Evolutionary conservation across 2,888 invertebrate species (phyloP), one percentile per base, ranked within the genome.

Genomic region (Pyrrhosoma nymphula): DNA sequence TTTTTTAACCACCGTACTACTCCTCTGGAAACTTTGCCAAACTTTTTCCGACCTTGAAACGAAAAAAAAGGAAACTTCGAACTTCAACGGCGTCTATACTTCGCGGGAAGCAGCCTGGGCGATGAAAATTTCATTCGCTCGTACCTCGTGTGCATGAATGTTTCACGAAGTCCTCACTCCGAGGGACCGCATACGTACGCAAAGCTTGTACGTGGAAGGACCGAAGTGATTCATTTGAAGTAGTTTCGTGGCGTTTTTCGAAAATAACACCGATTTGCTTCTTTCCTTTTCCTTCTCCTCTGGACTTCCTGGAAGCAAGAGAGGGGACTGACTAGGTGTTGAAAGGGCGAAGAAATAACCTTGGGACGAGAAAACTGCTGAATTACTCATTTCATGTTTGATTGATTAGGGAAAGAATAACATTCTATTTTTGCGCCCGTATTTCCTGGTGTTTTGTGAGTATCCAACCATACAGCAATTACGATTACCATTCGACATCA

Each of bases 21-120:
- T 26, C 14, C 82, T 82, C 82, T 26, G 14, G 35, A 82, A 82
- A 82, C 30, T 82, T 35, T 82, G 8, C 35, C 35, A 35, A 82
- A 82, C 82, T 82, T 14, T 82, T 82, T 35, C 30, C 82, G 82
- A 82, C 82, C 82, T 82, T 82, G 82, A 82, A 82, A 35, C 82
- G 82, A 30, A 82, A 82, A 82, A 82, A 82, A 69, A 69, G 26
- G 35, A 82, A 82, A 82, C 82, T 82, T 82, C 82, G 30, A 82
- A 69, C 69, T 69, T 69, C 26, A n/a, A 82, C 26, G 82, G 14
- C 82, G 82, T 35, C 12, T 35, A 35, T 82, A 82, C 82, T 82
- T 30, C 12, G 69, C 12, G 69, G 82, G 30, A 35, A 35, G 82
- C n/a, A 16, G 82, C 35, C 35, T 12, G 35, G 82, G 30, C 30